phyloP scores from a whole-genome alignment of 2,797 vertebrate species.

The Chrysolophus pictus region DNA sequence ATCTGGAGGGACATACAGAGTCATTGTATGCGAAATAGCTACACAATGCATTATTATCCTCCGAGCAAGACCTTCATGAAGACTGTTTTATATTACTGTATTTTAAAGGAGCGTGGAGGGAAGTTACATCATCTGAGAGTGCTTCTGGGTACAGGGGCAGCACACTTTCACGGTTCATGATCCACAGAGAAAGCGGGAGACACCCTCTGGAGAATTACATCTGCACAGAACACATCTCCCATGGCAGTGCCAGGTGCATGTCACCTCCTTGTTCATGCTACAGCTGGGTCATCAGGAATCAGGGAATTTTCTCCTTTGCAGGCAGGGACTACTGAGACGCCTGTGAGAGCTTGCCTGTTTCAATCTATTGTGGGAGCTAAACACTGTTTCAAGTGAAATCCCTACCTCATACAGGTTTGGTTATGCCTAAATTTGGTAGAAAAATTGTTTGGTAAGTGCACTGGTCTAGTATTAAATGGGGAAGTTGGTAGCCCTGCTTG shows the following conservation, averaged over 20 bases:
- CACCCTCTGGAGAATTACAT: neutral
- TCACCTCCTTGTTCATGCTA: neutral
- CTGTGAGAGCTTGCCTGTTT: neutral
- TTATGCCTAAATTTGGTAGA: neutral
- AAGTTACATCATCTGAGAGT: neutral
- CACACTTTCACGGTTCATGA: rapidly evolving
- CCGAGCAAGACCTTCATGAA: neutral
- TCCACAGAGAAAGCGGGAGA: rapidly evolving
- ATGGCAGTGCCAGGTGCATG: neutral
- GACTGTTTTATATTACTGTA: neutral
- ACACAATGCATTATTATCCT: rapidly evolving
- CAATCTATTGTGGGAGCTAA: rapidly evolving
- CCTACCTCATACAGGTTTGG: neutral
- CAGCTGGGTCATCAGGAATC: neutral
- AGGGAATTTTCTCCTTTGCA: too few relatives aligned
- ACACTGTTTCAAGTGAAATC: neutral
- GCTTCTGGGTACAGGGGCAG: neutral
- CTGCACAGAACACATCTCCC: rapidly evolving
- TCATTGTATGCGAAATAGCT: neutral
- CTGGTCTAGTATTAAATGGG: neutral
- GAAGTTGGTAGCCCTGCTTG: too few relatives aligned
- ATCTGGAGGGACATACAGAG: neutral
- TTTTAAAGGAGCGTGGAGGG: neutral
- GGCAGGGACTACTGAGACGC: neutral
- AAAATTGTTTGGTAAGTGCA: neutral